Evolutionary conservation across 2,888 invertebrate species (phyloP), one percentile per base, ranked within the genome.

Genomic region (Ichneumoninae sp.): DNA sequence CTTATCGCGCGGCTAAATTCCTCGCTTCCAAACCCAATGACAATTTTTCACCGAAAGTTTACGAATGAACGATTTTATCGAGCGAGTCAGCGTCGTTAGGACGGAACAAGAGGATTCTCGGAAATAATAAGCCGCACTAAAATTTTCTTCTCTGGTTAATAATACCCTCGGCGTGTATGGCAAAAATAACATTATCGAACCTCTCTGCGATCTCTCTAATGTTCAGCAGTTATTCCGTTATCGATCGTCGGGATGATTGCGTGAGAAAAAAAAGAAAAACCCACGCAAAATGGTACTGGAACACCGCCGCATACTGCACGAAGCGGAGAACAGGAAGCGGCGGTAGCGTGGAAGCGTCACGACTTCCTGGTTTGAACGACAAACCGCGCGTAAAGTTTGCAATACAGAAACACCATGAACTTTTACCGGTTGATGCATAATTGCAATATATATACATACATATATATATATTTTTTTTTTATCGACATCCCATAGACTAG

Each of bases 221-320:
- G 50, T 66, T 36, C n/a, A 36, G 50, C 72, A 65, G 74, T 78
- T 22, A 74, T 69, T 65, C 40, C 16, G 62, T 80, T 74, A 57
- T 77, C 77, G 68, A 80, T 80, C 66, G 62, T 22, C 57, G 10
- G 3, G 10, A 26, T 13, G 62, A 77, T 77, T 60, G 69, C 84
- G 84, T 80, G 80, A 33, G 84, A 80, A 72, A 4, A 10, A 36
- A 40, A 3, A 40, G 3, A 40, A 71, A 57, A 44, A 69, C 54
- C 40, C 19, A 40, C n/a, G 19, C 36, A n/a, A 62, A 36, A 54
- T 33, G 10, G 74, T 36, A 19, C 44, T 50, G 57, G 68, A 72
- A 78, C 47, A 69, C 60, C 8, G 54, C 19, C 8, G 19, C n/a
- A 19, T 19, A 19, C 22, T n/a, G 19, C 22, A 13, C 22, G 22